Conservation (phyloP, 2,113 vertebrate genomes). For the Daphoenositta chrysoptera region DNA sequence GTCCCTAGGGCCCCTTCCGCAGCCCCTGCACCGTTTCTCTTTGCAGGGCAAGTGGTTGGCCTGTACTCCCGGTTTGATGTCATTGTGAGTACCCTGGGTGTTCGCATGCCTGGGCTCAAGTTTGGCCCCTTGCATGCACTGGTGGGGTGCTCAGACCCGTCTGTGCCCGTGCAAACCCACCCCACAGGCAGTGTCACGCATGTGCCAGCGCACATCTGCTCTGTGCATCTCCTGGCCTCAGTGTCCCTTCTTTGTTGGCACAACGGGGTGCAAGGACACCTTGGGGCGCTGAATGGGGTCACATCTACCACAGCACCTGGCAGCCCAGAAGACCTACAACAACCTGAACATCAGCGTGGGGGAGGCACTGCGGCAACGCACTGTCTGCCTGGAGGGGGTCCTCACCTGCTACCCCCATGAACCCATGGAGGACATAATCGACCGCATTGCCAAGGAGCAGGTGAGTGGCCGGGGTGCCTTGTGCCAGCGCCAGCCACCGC, state of each 20-base stretch:
- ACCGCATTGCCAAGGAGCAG: constrained; percentile 87
- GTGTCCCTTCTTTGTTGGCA: background rate
- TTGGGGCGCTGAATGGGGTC: background rate
- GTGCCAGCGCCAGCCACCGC: rapidly evolving
- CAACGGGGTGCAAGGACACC: rapidly evolving
- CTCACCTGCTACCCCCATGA: constrained; percentile 88
- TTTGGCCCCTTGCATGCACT: background rate
- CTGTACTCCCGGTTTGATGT: constrained; percentile 95
- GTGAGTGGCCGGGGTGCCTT: background rate
- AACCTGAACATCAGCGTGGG: constrained; percentile 87
- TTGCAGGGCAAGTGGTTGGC: constrained; percentile 87
- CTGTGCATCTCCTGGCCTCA: background rate
- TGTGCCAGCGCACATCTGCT: background rate
- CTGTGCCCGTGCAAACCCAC: background rate
- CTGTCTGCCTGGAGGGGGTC: constrained; percentile 82
- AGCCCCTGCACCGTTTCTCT: background rate
- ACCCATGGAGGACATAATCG: constrained; percentile 82
- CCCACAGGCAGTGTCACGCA: background rate
- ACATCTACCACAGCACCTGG: constrained; percentile 75
- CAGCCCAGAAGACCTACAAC: constrained; percentile 91
- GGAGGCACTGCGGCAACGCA: constrained; percentile 79
- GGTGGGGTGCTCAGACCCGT: background rate
- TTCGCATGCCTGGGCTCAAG: background rate
- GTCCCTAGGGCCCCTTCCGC: background rate
- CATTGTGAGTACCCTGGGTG: constrained; percentile 82